phyloP scores from a whole-genome alignment of 1,140 invertebrate species.

The Alviniconcha marisindica region DNA sequence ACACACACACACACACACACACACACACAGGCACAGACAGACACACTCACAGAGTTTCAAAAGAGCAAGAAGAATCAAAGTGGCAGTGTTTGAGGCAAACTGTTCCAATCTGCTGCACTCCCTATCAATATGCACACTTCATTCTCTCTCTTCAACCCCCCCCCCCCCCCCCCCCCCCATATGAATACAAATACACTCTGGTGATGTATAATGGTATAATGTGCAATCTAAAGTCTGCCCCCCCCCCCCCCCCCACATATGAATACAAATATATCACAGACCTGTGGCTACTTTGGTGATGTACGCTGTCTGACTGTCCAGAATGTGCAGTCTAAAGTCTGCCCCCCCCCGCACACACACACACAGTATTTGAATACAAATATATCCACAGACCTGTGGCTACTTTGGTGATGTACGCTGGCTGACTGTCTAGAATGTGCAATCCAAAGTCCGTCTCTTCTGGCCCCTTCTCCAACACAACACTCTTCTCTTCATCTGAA shows the following conservation, averaged over 20 bases:
- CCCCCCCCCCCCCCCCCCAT: background rate
- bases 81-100: too few relatives aligned
- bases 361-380: background rate
- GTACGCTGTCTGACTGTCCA: slow-evolving; percentile 95
- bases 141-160: background rate
- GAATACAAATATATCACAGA: slow-evolving; percentile 76
- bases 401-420: slow-evolving; percentile 96
- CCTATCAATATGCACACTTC: too few relatives aligned
- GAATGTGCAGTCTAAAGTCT: too few relatives aligned
- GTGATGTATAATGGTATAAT: too few relatives aligned
- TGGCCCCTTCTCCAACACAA: slow-evolving; percentile 56
- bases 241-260: slow-evolving; percentile 17
- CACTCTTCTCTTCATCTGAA: slow-evolving; percentile 67
- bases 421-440: slow-evolving; percentile 95
- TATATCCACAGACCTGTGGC: slow-evolving; percentile 86
- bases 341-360: slow-evolving; percentile 46
- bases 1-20: background rate
- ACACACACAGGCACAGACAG: background rate
- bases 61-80: background rate
- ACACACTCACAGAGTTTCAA: background rate
- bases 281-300: slow-evolving; percentile 95
- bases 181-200: background rate
- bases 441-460: slow-evolving; percentile 94
- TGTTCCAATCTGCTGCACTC: too few relatives aligned
- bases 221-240: too few relatives aligned